Percentiles rank a stretch among this genome's conserved stretches.
phyloP scores from a whole-genome alignment of 2,888 invertebrate species.

The Steromphala cineraria region DNA sequence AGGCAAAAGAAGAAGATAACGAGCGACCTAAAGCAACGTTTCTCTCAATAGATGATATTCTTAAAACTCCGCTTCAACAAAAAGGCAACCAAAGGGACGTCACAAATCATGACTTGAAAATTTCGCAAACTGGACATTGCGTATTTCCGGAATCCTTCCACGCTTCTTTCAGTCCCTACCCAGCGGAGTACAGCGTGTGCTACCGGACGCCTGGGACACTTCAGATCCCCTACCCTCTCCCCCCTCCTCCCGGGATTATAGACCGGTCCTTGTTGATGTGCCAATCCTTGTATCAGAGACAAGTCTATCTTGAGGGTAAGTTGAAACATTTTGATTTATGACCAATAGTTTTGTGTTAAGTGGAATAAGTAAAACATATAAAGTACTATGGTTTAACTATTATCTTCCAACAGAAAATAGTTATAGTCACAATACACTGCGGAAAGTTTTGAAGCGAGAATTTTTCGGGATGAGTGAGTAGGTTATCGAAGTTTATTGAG shows the following conservation, averaged over 20 bases:
- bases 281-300: conserved; percentile 28
- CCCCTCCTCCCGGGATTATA: neutral
- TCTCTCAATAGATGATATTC: conserved; percentile 18
- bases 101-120: neutral
- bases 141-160: neutral
- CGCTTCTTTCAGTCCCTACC: neutral
- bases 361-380: too few relatives aligned
- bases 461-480: too few relatives aligned
- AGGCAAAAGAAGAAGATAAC: neutral
- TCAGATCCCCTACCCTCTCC: neutral
- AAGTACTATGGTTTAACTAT: too few relatives aligned
- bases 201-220: neutral
- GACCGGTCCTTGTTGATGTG: conserved; percentile 23
- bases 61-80: neutral
- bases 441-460: too few relatives aligned
- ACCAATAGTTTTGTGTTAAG: too few relatives aligned
- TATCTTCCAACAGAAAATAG: too few relatives aligned
- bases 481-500: too few relatives aligned
- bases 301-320: conserved; percentile 28
- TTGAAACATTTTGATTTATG: neutral
- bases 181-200: neutral
- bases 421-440: too few relatives aligned
- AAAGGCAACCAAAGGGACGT: neutral
- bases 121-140: too few relatives aligned
- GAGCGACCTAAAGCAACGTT: neutral